Percentiles rank a stretch among this genome's conserved stretches.
Evolutionary conservation across 2,113 vertebrate genomes (phyloP).

Genomic region (Scomber scombrus): DNA sequence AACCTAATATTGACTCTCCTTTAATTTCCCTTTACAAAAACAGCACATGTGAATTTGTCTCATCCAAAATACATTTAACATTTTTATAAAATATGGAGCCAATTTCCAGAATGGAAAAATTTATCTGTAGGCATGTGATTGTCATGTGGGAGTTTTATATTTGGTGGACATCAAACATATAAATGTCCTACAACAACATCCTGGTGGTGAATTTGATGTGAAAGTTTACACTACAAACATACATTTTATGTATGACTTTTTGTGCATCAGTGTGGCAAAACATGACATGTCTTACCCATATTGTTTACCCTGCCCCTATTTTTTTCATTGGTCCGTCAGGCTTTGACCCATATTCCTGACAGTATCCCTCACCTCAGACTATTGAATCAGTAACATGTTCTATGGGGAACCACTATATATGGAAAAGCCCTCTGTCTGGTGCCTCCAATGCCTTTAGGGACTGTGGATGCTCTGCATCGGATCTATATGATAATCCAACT

Average conservation of each 20-base stretch:
- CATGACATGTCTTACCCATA: not conserved
- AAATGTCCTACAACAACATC: not conserved
- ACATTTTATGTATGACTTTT: not conserved
- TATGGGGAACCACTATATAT: not conserved
- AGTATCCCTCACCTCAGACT: too few species aligned
- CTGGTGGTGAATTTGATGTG: not conserved
- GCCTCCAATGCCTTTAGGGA: too few species aligned
- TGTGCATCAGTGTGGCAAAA: not conserved
- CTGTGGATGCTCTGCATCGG: too few species aligned
- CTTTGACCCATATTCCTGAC: not conserved
- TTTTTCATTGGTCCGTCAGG: not conserved
- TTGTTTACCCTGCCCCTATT: not conserved
- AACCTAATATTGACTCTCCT: not conserved
- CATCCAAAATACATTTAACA: too few species aligned
- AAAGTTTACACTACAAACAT: not conserved
- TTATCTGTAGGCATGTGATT: too few species aligned
- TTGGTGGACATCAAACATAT: not conserved
- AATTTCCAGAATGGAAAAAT: too few species aligned
- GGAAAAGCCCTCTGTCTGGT: too few species aligned
- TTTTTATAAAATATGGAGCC: too few species aligned
- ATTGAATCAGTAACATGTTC: not conserved
- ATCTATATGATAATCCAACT: too few species aligned
- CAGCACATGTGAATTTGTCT: too few species aligned
- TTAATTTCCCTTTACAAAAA: too few species aligned
- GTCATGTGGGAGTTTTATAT: too few species aligned